Evolutionary conservation across 2,888 invertebrate species (phyloP), one percentile per base, ranked within the genome.

Genomic region (Amphipyra berbera): DNA sequence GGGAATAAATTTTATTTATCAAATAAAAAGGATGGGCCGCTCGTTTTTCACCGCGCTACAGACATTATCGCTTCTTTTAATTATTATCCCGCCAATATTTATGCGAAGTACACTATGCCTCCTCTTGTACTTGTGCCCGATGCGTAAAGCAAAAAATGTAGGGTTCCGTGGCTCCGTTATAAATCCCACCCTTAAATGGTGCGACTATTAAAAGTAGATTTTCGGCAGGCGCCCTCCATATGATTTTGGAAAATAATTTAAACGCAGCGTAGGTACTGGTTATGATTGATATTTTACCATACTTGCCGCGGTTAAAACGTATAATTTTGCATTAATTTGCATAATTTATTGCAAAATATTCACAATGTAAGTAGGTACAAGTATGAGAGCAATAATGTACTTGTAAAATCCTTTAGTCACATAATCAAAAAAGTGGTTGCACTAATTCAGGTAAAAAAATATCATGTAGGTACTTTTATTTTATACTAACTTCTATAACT

Each of bases 31-130:
- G 94, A 94, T 94, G 93, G 93, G 82, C 85, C 83, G 91, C 84
- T 93, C 94, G 94, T 95, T 94, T 92, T 93, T 95, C 94, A 95
- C 92, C 81, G 90, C 90, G 84, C 81, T 84, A 83, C 90, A 91
- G 95, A 95, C 94, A 93, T 95, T 94, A 95, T 94, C 94, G 92
- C 94, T 89, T 89, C 93, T 94, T 94, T 94, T 95, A 95, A 95
- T 95, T 94, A 95, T 94, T 94, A 94, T 94, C 93, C 94, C 89
- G 82, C 93, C 92, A 86, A 94, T 94, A 93, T 94, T 94, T 92
- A 90, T 89, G 86, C 87, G 76, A 78, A 75, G 79, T 82, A 83
- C 80, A 81, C 81, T 86, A 85, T 84, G 81, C 77, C 78, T 77
- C 77, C 76, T 79, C 76, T 78, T 73, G 71, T 81, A 76, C 74